Evolutionary conservation across 1,140 invertebrate genomes (phyloP).

Genomic region (Drosophila ananassae): DNA sequence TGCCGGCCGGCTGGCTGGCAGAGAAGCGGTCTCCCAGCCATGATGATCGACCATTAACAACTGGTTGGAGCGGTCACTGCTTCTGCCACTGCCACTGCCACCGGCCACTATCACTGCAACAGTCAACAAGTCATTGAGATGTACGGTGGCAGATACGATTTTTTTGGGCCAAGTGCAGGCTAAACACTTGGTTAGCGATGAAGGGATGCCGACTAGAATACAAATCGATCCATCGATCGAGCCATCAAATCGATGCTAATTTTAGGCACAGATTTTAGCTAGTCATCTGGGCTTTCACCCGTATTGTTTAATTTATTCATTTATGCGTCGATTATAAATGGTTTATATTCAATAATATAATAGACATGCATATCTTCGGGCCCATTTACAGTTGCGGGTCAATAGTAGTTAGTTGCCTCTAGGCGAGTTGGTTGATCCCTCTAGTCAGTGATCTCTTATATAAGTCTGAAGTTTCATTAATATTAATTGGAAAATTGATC

Average conservation of each 20-base stretch:
- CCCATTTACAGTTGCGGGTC: constrained; percentile 36
- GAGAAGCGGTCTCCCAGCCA: constrained; percentile 57
- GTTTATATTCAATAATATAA: constrained; percentile 32
- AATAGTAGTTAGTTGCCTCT: background rate
- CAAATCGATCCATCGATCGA: background rate
- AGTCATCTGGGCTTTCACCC: constrained; percentile 46
- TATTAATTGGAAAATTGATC: constrained; percentile 53
- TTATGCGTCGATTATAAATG: constrained; percentile 43
- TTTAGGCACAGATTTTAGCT: background rate
- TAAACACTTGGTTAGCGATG: constrained; percentile 58
- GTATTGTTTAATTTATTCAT: constrained; percentile 42
- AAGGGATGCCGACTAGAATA: constrained; percentile 28
- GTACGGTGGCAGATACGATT: constrained; percentile 22
- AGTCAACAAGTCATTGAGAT: constrained; percentile 37
- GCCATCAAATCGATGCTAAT: constrained; percentile 1
- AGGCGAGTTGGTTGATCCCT: constrained; percentile 24
- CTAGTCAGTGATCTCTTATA: constrained; percentile 15
- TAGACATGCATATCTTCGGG: constrained; percentile 26
- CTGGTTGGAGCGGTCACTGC: constrained; percentile 18
- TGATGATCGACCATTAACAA: constrained; percentile 58
- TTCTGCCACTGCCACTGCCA: background rate
- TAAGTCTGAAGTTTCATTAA: constrained; percentile 37
- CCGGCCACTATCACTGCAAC: constrained; percentile 18
- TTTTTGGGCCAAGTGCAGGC: constrained; percentile 53
- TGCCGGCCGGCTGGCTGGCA: constrained; percentile 19